Percentiles rank a stretch among this genome's conserved stretches.
phyloP scores from a whole-genome alignment of 2,113 vertebrate species.

The Cynopterus brachyotis region DNA sequence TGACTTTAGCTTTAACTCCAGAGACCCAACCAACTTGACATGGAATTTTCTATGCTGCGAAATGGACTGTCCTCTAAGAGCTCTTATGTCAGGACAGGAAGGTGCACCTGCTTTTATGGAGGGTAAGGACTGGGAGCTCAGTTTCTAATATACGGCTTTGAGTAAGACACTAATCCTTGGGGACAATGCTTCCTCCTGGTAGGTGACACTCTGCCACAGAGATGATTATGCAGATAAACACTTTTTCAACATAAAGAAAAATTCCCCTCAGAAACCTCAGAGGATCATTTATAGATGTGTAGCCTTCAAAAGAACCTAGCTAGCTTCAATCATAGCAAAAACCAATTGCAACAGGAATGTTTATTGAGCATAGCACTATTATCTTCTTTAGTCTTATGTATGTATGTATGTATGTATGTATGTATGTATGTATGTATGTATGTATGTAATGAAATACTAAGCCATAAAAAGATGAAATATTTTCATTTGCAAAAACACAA shows the following conservation, averaged over 20 bases:
- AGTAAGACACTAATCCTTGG: neutral
- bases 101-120: neutral
- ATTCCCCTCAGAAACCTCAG: neutral
- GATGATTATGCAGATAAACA: neutral
- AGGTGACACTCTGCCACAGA: neutral
- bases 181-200: neutral
- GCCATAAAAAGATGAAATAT: neutral
- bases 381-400: neutral
- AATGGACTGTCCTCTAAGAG: neutral
- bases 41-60: neutral
- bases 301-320: neutral
- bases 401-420: too few species aligned
- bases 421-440: too few species aligned
- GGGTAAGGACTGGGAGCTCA: neutral
- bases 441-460: neutral
- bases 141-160: neutral
- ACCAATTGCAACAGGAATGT: neutral
- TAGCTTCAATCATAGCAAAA: neutral
- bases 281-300: neutral
- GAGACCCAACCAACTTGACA: neutral
- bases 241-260: neutral
- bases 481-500: neutral
- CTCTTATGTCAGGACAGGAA: neutral
- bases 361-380: neutral
- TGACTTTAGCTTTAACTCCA: neutral